Conservation (phyloP, 2,797 vertebrate genomes). For the Enteromius fasciolatus region DNA sequence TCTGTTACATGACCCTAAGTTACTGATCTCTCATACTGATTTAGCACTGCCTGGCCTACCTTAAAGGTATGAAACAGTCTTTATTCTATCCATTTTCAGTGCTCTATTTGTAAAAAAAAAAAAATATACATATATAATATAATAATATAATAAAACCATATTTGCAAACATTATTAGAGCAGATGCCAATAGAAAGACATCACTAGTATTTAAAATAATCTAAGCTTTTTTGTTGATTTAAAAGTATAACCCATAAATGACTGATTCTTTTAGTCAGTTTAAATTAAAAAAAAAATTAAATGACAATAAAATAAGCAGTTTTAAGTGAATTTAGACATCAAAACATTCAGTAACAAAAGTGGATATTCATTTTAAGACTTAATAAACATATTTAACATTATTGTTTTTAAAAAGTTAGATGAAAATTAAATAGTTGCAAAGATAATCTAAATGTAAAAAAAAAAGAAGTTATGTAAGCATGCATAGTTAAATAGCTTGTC, state of each 20-base stretch:
- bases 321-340: background rate
- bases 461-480: background rate
- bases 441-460: background rate
- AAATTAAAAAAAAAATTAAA: too few species aligned
- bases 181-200: background rate
- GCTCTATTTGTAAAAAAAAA: background rate
- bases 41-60: background rate
- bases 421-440: background rate
- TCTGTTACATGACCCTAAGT: slow-evolving; percentile 11
- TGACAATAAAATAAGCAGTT: background rate
- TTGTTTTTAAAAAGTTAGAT: too few species aligned
- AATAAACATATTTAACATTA: background rate
- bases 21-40: slow-evolving; percentile 3
- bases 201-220: background rate
- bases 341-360: background rate
- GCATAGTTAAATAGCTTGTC: background rate
- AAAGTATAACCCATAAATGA: background rate
- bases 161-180: background rate
- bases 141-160: too few species aligned
- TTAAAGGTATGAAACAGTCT: background rate
- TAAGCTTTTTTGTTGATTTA: background rate
- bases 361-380: background rate
- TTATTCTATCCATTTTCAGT: background rate
- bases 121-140: too few species aligned
- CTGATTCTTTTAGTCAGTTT: background rate